phyloP scores from a whole-genome alignment of 2,797 vertebrate species.

The Staurois parvus region DNA sequence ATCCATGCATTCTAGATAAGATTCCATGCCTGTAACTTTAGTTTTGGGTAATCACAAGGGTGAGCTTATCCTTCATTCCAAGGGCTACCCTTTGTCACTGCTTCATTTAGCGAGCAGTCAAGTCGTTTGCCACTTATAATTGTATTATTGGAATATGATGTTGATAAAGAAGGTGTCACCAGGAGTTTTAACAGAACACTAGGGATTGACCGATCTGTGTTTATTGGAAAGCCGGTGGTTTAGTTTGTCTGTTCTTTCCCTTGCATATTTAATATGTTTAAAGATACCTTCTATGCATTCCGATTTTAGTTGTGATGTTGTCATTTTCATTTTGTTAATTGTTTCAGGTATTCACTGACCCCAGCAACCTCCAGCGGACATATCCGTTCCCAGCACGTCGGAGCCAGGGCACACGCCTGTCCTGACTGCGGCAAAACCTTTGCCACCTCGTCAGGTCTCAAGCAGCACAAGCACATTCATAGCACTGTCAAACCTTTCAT shows the following conservation, averaged over 20 bases:
- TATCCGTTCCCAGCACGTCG: slow-evolving; percentile 97
- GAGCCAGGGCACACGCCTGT: slow-evolving; percentile 94
- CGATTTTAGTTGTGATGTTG: not conserved
- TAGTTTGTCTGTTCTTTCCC: not conserved
- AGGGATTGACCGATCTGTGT: not conserved
- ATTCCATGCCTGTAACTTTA: too few species aligned
- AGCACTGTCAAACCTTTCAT: slow-evolving; percentile 99
- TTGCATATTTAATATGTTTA: not conserved
- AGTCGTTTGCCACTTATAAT: too few species aligned
- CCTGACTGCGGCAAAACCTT: slow-evolving; percentile 98
- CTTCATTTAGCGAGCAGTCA: too few species aligned
- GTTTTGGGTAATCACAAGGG: too few species aligned
- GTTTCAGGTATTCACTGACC: slow-evolving; percentile 95
- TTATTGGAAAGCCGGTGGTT: not conserved
- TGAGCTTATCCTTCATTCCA: too few species aligned
- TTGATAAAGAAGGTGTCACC: not conserved
- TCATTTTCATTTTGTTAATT: slow-evolving; percentile 10
- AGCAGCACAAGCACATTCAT: slow-evolving; percentile 99
- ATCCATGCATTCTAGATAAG: too few species aligned
- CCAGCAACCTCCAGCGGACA: slow-evolving; percentile 98
- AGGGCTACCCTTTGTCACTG: too few species aligned
- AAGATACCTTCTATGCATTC: not conserved
- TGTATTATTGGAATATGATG: too few species aligned
- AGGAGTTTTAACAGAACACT: not conserved
- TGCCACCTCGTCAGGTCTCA: slow-evolving; percentile 97